phyloP scores from a whole-genome alignment of 2,797 vertebrate genomes.

The Alectoris magna region DNA sequence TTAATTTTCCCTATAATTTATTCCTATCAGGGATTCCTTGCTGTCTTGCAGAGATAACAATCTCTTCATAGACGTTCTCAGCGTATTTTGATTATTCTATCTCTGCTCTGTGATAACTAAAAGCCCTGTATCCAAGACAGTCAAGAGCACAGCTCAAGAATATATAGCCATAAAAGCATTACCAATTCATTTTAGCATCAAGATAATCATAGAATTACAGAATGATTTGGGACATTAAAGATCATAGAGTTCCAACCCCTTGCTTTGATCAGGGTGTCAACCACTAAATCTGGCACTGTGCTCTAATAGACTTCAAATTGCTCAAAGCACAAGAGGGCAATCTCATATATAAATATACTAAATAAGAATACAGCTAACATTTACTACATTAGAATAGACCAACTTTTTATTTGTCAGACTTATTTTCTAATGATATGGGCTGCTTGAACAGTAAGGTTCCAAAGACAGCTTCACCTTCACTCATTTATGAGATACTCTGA shows the following conservation, averaged over 20 bases:
- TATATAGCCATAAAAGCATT: background rate
- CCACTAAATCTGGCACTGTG: background rate
- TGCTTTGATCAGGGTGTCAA: background rate
- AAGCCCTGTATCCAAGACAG: background rate
- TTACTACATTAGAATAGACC: background rate
- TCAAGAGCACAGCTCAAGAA: background rate
- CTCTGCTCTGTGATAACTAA: background rate
- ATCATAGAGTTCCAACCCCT: background rate
- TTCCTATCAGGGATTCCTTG: background rate
- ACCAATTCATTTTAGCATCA: background rate
- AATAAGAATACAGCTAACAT: background rate
- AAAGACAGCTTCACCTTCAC: background rate
- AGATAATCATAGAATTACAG: background rate
- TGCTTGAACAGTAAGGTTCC: background rate
- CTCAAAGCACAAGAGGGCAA: background rate
- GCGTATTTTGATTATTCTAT: background rate
- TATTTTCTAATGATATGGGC: background rate
- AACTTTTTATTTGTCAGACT: accelerated
- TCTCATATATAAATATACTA: background rate
- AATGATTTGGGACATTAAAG: background rate
- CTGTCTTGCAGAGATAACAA: background rate
- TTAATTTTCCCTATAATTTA: background rate
- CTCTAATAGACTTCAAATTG: background rate
- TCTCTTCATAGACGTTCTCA: background rate
- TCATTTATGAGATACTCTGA: background rate